phyloP scores from a whole-genome alignment of 2,797 vertebrate genomes.

The Mormyrus hasselquistii region DNA sequence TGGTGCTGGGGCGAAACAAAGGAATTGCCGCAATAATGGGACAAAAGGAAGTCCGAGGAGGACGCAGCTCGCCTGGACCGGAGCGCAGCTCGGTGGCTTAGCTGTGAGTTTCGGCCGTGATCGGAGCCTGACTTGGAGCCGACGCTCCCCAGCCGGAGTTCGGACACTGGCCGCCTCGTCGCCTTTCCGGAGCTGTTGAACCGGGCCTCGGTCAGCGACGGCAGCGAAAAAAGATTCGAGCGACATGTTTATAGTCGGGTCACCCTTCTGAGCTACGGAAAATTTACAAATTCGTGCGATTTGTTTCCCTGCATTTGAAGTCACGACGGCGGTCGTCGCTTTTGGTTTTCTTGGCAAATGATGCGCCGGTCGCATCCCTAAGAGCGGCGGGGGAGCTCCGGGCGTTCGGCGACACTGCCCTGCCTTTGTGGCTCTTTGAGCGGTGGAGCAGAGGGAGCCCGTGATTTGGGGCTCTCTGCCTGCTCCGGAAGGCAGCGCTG shows the following conservation, averaged over 20 bases:
- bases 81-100: background rate
- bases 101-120: background rate
- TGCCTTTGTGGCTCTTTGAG: slow-evolving; percentile 5
- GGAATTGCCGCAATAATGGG: background rate
- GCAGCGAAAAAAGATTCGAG: background rate
- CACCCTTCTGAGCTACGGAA: background rate
- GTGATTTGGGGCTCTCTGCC: background rate
- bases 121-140: background rate
- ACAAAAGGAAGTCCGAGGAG: background rate
- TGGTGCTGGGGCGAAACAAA: background rate
- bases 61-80: background rate
- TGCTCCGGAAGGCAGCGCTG: background rate
- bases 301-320: background rate
- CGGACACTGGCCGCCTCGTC: background rate
- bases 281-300: background rate
- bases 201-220: background rate
- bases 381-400: background rate
- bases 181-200: background rate
- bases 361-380: background rate
- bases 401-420: background rate
- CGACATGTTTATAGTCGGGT: background rate
- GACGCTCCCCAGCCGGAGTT: background rate
- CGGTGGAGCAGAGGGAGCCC: background rate
- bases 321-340: background rate
- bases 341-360: background rate